A percentile compares a stretch with the other conserved stretches of the same genome.
These are phyloP conservation scores for Thalassoma bifasciatum DNA, from an alignment of 2,113 vertebrate genomes.

Conservation along the genomic window DNA sequence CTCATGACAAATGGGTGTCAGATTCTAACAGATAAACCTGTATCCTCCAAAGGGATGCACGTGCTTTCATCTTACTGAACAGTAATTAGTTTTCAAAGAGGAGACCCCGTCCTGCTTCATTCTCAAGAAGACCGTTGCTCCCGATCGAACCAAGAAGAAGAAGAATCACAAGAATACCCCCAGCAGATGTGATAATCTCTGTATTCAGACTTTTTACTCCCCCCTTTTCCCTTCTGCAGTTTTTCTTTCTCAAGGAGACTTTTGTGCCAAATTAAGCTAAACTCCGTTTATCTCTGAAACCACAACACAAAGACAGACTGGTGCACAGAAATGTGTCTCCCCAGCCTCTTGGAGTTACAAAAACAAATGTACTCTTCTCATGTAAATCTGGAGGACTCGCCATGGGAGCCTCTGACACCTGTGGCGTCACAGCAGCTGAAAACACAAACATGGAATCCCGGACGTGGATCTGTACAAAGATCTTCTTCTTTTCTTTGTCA, in stretches of 20 bases:
- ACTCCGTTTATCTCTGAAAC: constrained; percentile 20
- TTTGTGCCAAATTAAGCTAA: constrained; percentile 37
- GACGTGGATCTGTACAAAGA: constrained; percentile 48
- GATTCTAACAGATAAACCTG: constrained; percentile 25
- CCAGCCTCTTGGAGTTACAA: not conserved
- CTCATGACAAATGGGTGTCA: constrained; percentile 16
- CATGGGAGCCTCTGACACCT: not conserved
- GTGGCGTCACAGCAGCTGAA: not conserved
- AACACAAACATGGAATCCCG: constrained; percentile 18
- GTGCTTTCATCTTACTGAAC: constrained; percentile 32
- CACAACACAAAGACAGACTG: constrained; percentile 21
- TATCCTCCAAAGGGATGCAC: not conserved
- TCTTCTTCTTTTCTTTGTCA: not conserved
- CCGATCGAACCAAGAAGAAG: not conserved
- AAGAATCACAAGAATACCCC: not conserved
- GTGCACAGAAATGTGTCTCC: constrained; percentile 21
- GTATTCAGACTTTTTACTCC: constrained; percentile 2
- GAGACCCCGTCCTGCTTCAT: not conserved
- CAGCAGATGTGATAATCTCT: not conserved
- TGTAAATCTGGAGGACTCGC: not conserved
- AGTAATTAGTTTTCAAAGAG: constrained; percentile 17
- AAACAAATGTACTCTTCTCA: not conserved
- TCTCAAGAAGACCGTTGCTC: constrained; percentile 4
- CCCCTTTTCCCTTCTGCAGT: not conserved
- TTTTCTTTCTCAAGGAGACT: constrained; percentile 17